Percentiles rank a stretch among this genome's conserved stretches.
phyloP scores from a whole-genome alignment of 2,888 invertebrate genomes.

The Eueremaeus valkanovi region DNA sequence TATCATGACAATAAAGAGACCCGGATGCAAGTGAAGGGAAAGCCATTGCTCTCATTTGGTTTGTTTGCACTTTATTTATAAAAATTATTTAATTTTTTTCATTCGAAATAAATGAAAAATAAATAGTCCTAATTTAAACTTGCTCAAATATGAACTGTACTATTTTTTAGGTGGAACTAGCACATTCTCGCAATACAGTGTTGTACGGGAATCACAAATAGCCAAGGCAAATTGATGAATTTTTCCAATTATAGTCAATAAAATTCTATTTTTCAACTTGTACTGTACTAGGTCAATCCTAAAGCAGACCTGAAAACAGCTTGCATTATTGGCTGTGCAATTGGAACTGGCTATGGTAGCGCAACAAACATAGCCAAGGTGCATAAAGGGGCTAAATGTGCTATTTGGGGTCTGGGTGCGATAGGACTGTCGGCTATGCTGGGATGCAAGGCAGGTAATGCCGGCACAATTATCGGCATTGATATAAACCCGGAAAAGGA shows the following conservation, averaged over 20 bases:
- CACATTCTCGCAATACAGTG: constrained; percentile 25
- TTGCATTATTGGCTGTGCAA: constrained; percentile 44
- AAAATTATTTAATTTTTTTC: background rate
- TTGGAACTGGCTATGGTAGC: constrained; percentile 46
- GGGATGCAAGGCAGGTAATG: constrained; percentile 52
- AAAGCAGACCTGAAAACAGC: constrained; percentile 41
- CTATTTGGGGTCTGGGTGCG: constrained; percentile 54
- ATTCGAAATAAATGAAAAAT: too few relatives aligned
- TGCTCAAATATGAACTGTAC: too few relatives aligned
- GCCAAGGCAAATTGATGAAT: constrained; percentile 12
- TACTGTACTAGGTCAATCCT: constrained; percentile 12
- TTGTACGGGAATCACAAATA: background rate
- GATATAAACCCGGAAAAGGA: constrained; percentile 44
- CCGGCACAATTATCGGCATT: constrained; percentile 47
- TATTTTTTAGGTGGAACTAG: background rate
- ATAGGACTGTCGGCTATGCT: constrained; percentile 53
- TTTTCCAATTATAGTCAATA: background rate
- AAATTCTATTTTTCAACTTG: too few relatives aligned
- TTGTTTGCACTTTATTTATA: background rate
- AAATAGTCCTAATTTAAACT: too few relatives aligned
- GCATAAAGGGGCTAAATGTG: constrained; percentile 51
- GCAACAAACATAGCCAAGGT: constrained; percentile 49
- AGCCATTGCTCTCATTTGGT: background rate
- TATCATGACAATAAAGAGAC: background rate
- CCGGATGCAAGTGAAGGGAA: background rate